Evolutionary conservation across 2,888 invertebrate species (phyloP), one percentile per base, ranked within the genome.

Genomic region (Leucozona laternaria): DNA sequence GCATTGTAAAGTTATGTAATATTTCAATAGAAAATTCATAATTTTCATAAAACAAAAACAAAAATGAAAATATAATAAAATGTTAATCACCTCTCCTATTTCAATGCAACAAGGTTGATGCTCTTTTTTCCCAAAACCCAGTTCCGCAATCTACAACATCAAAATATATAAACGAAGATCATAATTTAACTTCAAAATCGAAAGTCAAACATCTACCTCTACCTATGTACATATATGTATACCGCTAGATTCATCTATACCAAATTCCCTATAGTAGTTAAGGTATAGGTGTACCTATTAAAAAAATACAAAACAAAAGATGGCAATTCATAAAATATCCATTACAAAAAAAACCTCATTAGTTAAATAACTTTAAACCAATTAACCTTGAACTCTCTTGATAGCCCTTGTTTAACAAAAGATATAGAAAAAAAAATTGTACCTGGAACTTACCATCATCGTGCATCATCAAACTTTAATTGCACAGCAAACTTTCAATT

Each of bases 311-410:
- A 55, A 62, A 78, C 62, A 77, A 70, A 31, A 28, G 40, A 60
- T 60, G 50, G 31, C 43, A 62, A 20, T 48, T 37, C 28, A 48
- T 48, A 34, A 45, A 78, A 71, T 48, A 60, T 25, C 28, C 22
- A 78, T 62, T 55, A 79, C 28, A 64, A 60, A 48, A 31, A 31
- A 55, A n/a, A 50, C 28, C 34, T 73, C 79, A 79, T 79, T 79
- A 79, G 64, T 58, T 79, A 72, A 79, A 62, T 64, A 66, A 64
- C 50, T 70, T 22, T 48, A n/a, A 37, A 20, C 50, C 53, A 55
- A 79, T 45, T 72, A 72, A 72, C 72, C 79, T 57, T 79, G 79
- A 73, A 72, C 79, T 64, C 71, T 71, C 43, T 45, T 53, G n/a
- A 58, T 58, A 34, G 48, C 79, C 68, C 79, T 66, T 48, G 22